phyloP scores from a whole-genome alignment of 2,888 invertebrate species.

The Acleris laterana region DNA sequence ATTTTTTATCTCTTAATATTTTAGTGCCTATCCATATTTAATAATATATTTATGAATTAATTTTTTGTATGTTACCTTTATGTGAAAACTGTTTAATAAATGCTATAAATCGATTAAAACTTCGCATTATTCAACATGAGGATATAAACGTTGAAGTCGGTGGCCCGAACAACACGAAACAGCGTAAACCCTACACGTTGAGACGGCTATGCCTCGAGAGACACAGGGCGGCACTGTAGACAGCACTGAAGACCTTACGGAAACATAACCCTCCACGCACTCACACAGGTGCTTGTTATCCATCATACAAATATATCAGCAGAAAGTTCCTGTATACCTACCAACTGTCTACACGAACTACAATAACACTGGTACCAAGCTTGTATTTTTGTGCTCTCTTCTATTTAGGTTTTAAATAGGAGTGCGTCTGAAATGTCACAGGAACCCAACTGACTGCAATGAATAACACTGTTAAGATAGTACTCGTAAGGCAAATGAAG shows the following conservation, averaged over 20 bases:
- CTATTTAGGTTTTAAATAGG: no score
- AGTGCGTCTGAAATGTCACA: no score
- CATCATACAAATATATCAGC: no score
- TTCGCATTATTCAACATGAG: conserved; percentile 79
- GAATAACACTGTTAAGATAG: no score
- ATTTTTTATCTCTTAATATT: conserved; percentile 73
- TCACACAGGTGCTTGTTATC: conserved; percentile 45
- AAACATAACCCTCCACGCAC: conserved; percentile 57
- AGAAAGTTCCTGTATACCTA: no score
- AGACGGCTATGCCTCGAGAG: background rate
- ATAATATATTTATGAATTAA: conserved; percentile 74
- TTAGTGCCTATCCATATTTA: conserved; percentile 75
- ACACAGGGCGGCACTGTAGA: no score
- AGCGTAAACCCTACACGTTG: conserved; percentile 27
- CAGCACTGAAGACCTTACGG: conserved; percentile 11
- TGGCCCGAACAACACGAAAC: conserved; percentile 38
- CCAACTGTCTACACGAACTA: no score
- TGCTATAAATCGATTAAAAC: conserved; percentile 76
- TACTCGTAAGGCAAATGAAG: no score
- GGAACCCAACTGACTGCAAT: no score
- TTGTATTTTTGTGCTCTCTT: no score
- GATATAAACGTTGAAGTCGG: conserved; percentile 39
- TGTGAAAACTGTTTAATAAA: conserved; percentile 82
- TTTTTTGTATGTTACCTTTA: conserved; percentile 81
- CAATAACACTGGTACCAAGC: no score